Conservation (phyloP, 1,140 invertebrate species). For the Bathynomus jamesi region DNA sequence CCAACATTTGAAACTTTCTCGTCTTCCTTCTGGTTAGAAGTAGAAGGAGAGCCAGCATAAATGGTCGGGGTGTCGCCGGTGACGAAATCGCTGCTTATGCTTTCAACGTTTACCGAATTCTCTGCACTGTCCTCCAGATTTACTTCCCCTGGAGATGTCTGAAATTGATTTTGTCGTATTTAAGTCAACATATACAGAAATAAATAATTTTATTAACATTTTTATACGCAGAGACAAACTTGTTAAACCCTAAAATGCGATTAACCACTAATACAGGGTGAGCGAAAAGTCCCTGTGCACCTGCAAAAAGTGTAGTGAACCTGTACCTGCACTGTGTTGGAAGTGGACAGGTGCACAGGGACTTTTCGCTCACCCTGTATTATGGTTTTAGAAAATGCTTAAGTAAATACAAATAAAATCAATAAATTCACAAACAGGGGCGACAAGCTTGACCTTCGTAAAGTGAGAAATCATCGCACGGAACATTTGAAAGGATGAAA, state of each 20-base stretch:
- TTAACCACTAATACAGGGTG: no score
- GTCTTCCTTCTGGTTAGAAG: neutral
- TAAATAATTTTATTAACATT: neutral
- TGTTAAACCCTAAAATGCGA: neutral
- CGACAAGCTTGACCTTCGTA: no score
- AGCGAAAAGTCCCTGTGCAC: no score
- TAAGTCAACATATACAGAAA: neutral
- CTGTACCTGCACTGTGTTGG: no score
- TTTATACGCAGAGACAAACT: neutral
- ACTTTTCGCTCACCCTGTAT: no score
- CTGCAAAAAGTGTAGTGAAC: no score
- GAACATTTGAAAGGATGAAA: no score
- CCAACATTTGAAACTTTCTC: neutral
- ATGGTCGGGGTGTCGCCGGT: slow-evolving; percentile 38
- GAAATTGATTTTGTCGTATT: neutral
- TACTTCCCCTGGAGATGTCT: neutral
- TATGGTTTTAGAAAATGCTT: neutral
- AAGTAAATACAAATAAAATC: neutral
- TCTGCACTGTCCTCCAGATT: neutral
- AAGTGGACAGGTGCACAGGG: no score
- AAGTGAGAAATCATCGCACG: no score
- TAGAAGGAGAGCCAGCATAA: slow-evolving; percentile 23
- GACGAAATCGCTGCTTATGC: slow-evolving; percentile 11
- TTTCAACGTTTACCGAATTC: neutral
- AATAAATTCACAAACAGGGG: neutral